Conservation (phyloP, 2,888 invertebrate genomes). For the Drosophila bunnanda region DNA sequence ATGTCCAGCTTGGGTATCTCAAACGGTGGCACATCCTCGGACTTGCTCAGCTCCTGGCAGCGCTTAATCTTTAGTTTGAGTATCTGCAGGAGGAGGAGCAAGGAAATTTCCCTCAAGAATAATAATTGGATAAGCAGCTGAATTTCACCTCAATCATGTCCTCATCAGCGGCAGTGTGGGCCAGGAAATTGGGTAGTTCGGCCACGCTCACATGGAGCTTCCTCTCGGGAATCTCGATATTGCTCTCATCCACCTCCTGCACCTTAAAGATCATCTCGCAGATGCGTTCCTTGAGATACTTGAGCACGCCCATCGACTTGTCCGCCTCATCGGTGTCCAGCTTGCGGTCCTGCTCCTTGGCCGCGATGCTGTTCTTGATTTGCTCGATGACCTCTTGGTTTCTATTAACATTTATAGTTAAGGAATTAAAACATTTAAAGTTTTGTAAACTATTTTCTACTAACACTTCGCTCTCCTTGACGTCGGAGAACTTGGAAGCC, state of each 20-base stretch:
- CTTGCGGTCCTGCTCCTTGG: slow-evolving; percentile 85
- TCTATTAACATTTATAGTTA: slow-evolving; percentile 83
- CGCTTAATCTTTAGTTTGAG: slow-evolving; percentile 82
- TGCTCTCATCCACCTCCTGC: slow-evolving; percentile 84
- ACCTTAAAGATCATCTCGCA: slow-evolving; percentile 84
- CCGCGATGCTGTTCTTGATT: slow-evolving; percentile 87
- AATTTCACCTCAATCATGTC: slow-evolving; percentile 80
- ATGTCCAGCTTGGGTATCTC: slow-evolving; percentile 75
- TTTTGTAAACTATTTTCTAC: slow-evolving; percentile 53
- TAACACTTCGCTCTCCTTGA: slow-evolving; percentile 92
- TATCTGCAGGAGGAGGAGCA: slow-evolving; percentile 65
- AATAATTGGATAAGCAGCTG: neutral
- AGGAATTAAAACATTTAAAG: neutral
- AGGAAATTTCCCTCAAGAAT: neutral
- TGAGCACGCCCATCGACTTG: slow-evolving; percentile 79
- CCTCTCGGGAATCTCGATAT: slow-evolving; percentile 75
- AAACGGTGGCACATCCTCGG: slow-evolving; percentile 60
- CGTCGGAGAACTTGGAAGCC: slow-evolving; percentile 91
- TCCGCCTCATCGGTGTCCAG: slow-evolving; percentile 83
- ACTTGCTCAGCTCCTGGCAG: slow-evolving; percentile 76
- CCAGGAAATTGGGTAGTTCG: slow-evolving; percentile 79
- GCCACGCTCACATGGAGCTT: slow-evolving; percentile 72
- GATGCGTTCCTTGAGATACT: slow-evolving; percentile 82
- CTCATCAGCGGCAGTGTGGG: slow-evolving; percentile 77
- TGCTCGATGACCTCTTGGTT: slow-evolving; percentile 90